Base-by-base conservation (phyloP, 2,113 vertebrate genomes). In the Hippocampus comes region DNA sequence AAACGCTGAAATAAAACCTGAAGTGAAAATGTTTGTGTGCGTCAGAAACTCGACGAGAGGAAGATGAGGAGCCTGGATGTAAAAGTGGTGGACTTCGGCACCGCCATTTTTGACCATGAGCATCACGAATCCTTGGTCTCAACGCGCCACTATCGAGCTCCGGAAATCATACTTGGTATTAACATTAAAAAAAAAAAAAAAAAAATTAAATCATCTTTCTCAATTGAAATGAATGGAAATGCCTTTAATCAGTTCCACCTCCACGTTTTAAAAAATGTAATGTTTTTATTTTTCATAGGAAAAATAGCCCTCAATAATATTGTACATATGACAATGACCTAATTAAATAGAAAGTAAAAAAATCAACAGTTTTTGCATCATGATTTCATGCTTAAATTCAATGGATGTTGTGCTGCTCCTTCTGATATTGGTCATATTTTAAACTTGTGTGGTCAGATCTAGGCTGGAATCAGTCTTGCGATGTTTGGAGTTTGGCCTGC, bases 81-180 rank as follows among this genome's bases (percentile, higher is more conserved):
- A 80, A 99, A 97, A 89, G 94, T 99, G 4, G 96, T 97, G 70
- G 97, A 99, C 80, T 97, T 99, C 89, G 96, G 97, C 76, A 97
- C 94, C 41, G 96, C 96, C 14, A 97, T 94, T 0, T 98, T 96
- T 12, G 96, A 99, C 80, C 94, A 97, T 34, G 93, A 97, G 21
- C 94, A 92, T 82, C 97, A 99, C 42, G 94, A 95, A 48, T 95
- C 96, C 0, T 77, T 97, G 66, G 97, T 99, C 56, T 99, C 97
- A 41, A 99, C 97, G 0, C 92, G 96, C 5, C 95, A 98, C 75
- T 99, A 99, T 63, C 90, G 97, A 86, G 97, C 96, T 76, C 97
- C 97, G 74, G 97, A 99, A 82, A 93, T 99, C 84, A 94, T 99
- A 89, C 91, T 99, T 76, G 95, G 97, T 99, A 78, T 61, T 1